Evolutionary conservation across 2,888 invertebrate species (phyloP).

Genomic region (Cremastobaeus sp.): DNA sequence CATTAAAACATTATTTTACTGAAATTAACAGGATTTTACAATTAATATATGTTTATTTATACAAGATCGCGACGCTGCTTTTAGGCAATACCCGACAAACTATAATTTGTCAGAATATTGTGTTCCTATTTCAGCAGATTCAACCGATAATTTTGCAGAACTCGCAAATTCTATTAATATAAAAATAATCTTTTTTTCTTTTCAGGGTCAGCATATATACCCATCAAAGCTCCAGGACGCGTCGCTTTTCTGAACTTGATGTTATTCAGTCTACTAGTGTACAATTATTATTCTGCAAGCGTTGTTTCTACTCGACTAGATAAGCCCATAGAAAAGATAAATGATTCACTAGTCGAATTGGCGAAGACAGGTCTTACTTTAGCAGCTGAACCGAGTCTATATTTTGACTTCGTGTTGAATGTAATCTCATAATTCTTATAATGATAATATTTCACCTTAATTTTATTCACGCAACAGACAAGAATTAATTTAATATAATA

Average conservation of each 20-base stretch:
- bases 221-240: constrained; percentile 66
- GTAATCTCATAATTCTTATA: too few species aligned
- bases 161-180: too few species aligned
- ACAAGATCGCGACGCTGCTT: too few species aligned
- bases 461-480: too few species aligned
- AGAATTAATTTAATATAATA: constrained; percentile 60
- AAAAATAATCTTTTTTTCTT: not conserved
- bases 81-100: too few species aligned
- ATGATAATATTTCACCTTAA: too few species aligned
- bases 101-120: too few species aligned
- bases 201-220: constrained; percentile 68
- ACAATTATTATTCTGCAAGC: constrained; percentile 73
- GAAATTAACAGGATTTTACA: too few species aligned
- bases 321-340: constrained; percentile 72
- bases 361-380: constrained; percentile 65
- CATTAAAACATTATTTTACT: too few species aligned
- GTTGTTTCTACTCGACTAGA: constrained; percentile 72
- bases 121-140: too few species aligned
- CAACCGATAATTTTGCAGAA: too few species aligned
- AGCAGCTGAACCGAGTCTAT: constrained; percentile 68
- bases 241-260: constrained; percentile 68
- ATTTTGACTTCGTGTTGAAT: constrained; percentile 63
- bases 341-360: constrained; percentile 71
- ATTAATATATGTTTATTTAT: too few species aligned
- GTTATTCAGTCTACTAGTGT: constrained; percentile 69